Conservation (phyloP, 2,113 vertebrate genomes). For the Callionymus lyra region DNA sequence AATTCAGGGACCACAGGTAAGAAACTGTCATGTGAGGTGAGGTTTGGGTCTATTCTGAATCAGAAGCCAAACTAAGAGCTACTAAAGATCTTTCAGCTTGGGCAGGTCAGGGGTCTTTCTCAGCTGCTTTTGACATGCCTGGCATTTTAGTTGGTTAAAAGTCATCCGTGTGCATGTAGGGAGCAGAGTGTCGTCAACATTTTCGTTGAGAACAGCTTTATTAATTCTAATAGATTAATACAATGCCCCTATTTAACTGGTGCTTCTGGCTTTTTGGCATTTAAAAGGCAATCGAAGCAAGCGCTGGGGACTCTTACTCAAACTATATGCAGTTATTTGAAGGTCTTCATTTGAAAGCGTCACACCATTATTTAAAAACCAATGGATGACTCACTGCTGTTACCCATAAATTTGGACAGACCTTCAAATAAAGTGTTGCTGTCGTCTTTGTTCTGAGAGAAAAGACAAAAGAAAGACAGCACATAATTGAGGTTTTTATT, state of each 20-base stretch:
- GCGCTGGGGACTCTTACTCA: slow-evolving; percentile 39
- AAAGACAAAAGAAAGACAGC: slow-evolving; percentile 22
- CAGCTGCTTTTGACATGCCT: slow-evolving; percentile 30
- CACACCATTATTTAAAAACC: slow-evolving; percentile 1
- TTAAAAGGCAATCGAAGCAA: slow-evolving; percentile 26
- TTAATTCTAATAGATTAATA: slow-evolving; percentile 4
- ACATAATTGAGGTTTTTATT: slow-evolving; percentile 5
- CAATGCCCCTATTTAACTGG: slow-evolving; percentile 32
- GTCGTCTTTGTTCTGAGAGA: slow-evolving; percentile 30
- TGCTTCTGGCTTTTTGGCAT: slow-evolving; percentile 38
- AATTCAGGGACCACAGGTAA: slow-evolving; percentile 79
- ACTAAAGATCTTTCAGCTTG: slow-evolving; percentile 33
- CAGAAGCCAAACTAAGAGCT: no score
- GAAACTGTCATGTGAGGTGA: neutral
- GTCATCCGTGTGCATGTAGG: slow-evolving; percentile 34
- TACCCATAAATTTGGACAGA: slow-evolving; percentile 8
- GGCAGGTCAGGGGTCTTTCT: no score
- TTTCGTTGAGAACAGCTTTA: slow-evolving; percentile 14
- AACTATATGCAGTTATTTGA: slow-evolving; percentile 58
- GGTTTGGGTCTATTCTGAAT: no score
- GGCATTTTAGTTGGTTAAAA: no score
- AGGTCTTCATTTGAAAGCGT: slow-evolving; percentile 45
- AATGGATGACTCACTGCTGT: neutral
- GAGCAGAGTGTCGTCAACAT: slow-evolving; percentile 13
- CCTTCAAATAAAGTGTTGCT: slow-evolving; percentile 60